These are phyloP conservation scores for Steinernema scapterisci DNA, from an alignment of 2,888 invertebrate species.

Conservation along the genomic window DNA sequence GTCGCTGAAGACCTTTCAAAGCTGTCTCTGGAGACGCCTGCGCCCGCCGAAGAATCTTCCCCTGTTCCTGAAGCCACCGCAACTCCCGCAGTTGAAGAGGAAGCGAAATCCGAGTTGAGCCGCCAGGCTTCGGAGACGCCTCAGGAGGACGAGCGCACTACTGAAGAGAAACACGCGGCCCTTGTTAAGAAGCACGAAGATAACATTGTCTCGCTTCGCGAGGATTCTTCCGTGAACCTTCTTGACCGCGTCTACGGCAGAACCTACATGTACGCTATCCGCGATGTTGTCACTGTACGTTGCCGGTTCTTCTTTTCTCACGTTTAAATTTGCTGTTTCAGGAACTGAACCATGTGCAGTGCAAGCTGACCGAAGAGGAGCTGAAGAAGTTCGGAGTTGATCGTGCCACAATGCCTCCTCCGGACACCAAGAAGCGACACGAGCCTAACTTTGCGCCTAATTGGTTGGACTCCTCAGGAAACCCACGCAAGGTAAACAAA, in stretches of 20 bases:
- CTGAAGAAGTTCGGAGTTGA: conserved; percentile 34
- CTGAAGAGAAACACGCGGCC: conserved; percentile 16
- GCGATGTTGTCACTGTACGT: conserved; percentile 34
- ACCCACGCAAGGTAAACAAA: no score
- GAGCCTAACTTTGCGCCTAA: conserved; percentile 18
- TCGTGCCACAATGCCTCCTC: conserved; percentile 33
- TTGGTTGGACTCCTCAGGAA: not conserved
- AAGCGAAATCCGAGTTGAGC: not conserved
- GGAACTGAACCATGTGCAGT: conserved; percentile 25
- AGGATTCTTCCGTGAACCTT: not conserved
- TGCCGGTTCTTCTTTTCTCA: no score
- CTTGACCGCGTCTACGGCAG: conserved; percentile 24
- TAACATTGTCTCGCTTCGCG: not conserved
- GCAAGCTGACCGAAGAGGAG: conserved; percentile 32
- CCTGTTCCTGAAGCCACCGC: not conserved
- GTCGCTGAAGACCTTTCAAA: not conserved
- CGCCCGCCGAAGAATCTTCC: not conserved
- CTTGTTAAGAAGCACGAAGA: conserved; percentile 21
- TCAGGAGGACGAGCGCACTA: not conserved
- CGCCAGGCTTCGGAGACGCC: conserved; percentile 8
- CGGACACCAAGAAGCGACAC: conserved; percentile 14
- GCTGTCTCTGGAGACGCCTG: not conserved
- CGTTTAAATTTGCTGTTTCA: conserved; percentile 10
- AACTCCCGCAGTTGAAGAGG: conserved; percentile 21
- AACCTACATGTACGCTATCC: conserved; percentile 25